A percentile compares a stretch with the other conserved stretches of the same genome.
These are phyloP conservation scores for Drosophila siamana DNA, from an alignment of 2,888 invertebrate genomes.

Conservation along the genomic window DNA sequence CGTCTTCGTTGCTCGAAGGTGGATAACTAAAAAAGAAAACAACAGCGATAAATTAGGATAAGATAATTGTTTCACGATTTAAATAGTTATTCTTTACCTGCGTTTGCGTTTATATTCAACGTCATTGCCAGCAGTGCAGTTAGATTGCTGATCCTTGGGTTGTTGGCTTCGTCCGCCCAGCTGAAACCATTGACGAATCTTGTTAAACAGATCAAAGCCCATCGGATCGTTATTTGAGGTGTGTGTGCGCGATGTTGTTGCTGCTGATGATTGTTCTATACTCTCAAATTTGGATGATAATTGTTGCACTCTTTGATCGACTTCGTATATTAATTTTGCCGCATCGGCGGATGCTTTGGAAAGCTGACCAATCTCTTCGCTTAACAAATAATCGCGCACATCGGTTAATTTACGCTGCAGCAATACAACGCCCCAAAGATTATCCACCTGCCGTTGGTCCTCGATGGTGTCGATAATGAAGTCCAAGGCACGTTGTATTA, in stretches of 20 bases:
- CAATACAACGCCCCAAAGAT: slow-evolving; percentile 18
- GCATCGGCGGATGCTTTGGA: neutral
- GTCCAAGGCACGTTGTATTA: slow-evolving; percentile 33
- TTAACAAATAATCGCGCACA: slow-evolving; percentile 40
- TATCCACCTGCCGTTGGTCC: neutral
- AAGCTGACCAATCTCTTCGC: slow-evolving; percentile 4
- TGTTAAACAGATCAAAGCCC: slow-evolving; percentile 81
- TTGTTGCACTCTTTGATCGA: slow-evolving; percentile 22
- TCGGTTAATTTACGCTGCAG: slow-evolving; percentile 36
- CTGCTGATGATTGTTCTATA: neutral
- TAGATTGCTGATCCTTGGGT: slow-evolving; percentile 46
- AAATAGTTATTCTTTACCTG: slow-evolving; percentile 27
- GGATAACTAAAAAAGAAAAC: slow-evolving; percentile 14
- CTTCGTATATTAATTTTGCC: slow-evolving; percentile 2
- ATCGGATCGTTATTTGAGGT: slow-evolving; percentile 66
- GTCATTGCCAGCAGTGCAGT: neutral
- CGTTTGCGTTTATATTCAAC: slow-evolving; percentile 29
- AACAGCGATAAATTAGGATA: too few relatives aligned
- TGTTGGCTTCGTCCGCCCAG: slow-evolving; percentile 38
- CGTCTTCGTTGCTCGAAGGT: neutral
- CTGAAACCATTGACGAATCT: slow-evolving; percentile 60
- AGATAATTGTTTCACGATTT: too few relatives aligned
- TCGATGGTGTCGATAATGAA: slow-evolving; percentile 20
- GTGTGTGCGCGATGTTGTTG: neutral
- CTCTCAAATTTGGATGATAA: slow-evolving; percentile 12